These are phyloP conservation scores for Dioctria rufipes DNA, from an alignment of 2,888 invertebrate species.

Conservation along the genomic window DNA sequence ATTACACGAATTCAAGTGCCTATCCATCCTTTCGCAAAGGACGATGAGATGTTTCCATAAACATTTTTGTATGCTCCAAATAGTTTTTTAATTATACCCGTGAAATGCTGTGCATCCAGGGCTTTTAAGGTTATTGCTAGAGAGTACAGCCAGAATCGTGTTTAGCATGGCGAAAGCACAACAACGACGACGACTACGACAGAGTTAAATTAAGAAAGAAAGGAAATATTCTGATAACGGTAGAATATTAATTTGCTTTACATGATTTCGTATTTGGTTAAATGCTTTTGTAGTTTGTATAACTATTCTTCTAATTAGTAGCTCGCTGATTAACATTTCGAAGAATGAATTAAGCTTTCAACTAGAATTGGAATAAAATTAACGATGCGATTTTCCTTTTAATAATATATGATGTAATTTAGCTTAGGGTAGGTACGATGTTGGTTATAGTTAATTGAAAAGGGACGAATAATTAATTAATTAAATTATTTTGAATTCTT, in stretches of 20 bases:
- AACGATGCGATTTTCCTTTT: no score
- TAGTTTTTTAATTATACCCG: slow-evolving; percentile 41
- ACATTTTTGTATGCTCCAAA: slow-evolving; percentile 41
- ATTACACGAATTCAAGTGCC: neutral
- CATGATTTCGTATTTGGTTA: neutral
- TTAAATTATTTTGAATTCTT: no score
- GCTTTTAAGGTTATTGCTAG: slow-evolving; percentile 39
- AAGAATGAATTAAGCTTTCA: no score
- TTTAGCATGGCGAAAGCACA: neutral
- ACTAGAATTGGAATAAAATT: no score
- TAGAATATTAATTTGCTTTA: slow-evolving; percentile 27
- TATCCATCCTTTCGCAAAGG: neutral
- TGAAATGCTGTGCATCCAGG: slow-evolving; percentile 26
- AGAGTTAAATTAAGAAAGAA: slow-evolving; percentile 31
- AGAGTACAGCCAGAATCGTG: slow-evolving; percentile 1
- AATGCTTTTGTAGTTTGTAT: no score
- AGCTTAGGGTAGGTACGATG: no score
- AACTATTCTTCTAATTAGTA: no score
- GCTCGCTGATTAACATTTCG: no score
- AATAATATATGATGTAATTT: no score
- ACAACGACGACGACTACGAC: no score
- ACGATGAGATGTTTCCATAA: slow-evolving; percentile 30
- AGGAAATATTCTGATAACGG: neutral
- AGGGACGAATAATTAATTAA: no score
- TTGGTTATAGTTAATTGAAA: no score